Base-by-base conservation (phyloP, 2,888 invertebrate species). In the Euplexia lucipara region DNA sequence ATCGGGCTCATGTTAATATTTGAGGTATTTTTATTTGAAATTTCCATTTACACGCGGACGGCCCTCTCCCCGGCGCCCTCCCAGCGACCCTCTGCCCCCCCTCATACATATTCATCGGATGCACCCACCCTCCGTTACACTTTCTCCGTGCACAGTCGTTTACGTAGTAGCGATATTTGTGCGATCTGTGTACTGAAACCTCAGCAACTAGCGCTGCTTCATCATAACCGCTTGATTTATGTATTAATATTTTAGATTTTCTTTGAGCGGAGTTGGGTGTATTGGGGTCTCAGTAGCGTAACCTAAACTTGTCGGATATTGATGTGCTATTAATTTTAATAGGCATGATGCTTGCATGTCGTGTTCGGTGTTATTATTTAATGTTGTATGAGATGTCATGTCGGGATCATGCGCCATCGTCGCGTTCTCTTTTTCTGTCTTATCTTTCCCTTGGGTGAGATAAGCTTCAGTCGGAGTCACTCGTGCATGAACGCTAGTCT, bases 21-120 rank as follows among this genome's bases (percentile, higher is more conserved):
- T 92, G 94, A 93, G 91, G 93, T 93, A 94, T 95, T 95, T 95
- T 95, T 95, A 94, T 95, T 95, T 95, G 94, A 95, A 95, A 93
- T 95, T 95, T 95, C 95, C 95, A 95, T 95, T 95, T 95, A 95
- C 95, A 95, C 92, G 90, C 81, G 81, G 81, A 81, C 76, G 81
- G 76, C 78, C 82, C 84, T 78, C 82, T 75, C 84, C 82, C 81
- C 70, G 77, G 51, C 61, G 56, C 53, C 69, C 64, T 76, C 80
- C 65, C 67, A 42, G 51, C 75, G 61, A 57, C 64, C 70, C 78
- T 70, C 66, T 70, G 63, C 68, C 63, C 70, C 82, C 92, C 89
- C 95, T 96, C 96, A 96, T 96, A 95, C 96, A 96, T 96, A 96
- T 96, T 96, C 96, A 96, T 92, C 89, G 92, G 92, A 95, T 96